phyloP scores from a whole-genome alignment of 2,797 vertebrate species.

The Poecilia velifera region DNA sequence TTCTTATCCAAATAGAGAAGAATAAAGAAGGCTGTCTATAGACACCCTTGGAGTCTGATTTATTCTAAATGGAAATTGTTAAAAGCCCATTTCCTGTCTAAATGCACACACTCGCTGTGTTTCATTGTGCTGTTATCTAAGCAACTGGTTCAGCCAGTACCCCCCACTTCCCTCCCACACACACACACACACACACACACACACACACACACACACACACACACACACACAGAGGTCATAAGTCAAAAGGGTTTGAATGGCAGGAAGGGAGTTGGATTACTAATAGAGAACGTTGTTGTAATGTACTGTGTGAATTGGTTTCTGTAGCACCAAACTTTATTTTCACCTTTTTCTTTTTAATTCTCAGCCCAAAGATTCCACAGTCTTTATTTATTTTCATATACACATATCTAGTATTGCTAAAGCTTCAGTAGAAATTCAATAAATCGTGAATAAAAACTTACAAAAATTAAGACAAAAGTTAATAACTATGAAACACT shows the following conservation, averaged over 20 bases:
- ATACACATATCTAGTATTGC: neutral
- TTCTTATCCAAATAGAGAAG: neutral
- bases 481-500: neutral
- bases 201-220: constrained; percentile 22
- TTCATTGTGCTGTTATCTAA: constrained; percentile 42
- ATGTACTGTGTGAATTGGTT: constrained; percentile 72
- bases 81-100: neutral
- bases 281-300: constrained; percentile 63
- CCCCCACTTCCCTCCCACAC: constrained; percentile 29
- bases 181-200: constrained; percentile 15
- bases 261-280: constrained; percentile 74
- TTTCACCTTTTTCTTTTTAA: constrained; percentile 27
- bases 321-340: constrained; percentile 39
- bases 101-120: neutral
- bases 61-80: constrained; percentile 1
- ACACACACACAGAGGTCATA: constrained; percentile 52
- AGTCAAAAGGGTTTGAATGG: constrained; percentile 69
- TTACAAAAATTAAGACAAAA: neutral
- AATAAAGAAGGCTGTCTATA: neutral
- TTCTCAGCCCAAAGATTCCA: neutral
- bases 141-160: constrained; percentile 43
- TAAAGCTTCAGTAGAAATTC: neutral
- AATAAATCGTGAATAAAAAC: neutral
- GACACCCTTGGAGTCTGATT: constrained; percentile 1
- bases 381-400: too few relatives aligned